These are phyloP conservation scores for Myodes glareolus DNA, from an alignment of 2,113 vertebrate species.

Conservation along the genomic window DNA sequence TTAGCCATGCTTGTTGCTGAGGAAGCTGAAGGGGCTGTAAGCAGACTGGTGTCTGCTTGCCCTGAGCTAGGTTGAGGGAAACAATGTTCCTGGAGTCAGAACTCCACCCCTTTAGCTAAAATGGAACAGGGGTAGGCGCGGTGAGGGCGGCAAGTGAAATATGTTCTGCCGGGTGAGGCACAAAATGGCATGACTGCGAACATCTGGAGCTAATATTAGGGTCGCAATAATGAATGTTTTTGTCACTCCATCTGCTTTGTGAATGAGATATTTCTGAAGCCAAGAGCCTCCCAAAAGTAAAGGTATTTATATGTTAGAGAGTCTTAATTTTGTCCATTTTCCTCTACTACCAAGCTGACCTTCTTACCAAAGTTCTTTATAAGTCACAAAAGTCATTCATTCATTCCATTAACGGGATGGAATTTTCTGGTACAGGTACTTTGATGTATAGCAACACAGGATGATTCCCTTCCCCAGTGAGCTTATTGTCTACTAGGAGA, in stretches of 20 bases:
- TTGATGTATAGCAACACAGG: background rate
- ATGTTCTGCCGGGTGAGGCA: conserved; percentile 87
- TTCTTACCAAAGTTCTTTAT: background rate
- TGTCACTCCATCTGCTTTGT: conserved; percentile 82
- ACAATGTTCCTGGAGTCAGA: conserved; percentile 82
- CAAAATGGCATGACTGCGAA: conserved; percentile 84
- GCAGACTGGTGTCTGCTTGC: background rate
- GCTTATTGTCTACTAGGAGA: background rate
- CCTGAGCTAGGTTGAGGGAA: conserved; percentile 56
- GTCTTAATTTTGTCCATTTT: conserved; percentile 46
- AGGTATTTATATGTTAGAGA: conserved; percentile 2
- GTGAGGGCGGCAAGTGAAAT: conserved; percentile 73
- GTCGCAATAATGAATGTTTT: conserved; percentile 85
- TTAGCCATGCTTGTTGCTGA: conserved; percentile 79
- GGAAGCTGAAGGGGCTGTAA: conserved; percentile 56
- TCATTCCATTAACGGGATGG: background rate
- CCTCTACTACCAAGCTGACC: conserved; percentile 16
- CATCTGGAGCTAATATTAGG: conserved; percentile 89
- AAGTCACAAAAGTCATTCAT: background rate
- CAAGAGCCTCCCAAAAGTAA: conserved; percentile 77
- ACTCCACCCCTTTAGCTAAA: conserved; percentile 70
- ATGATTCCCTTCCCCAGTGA: background rate
- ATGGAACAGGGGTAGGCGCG: conserved; percentile 57
- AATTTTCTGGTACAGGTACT: background rate
- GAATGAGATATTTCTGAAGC: conserved; percentile 83